Evolutionary conservation across 64 coral and sea anemone genomes (phyloP), one percentile per base, ranked within the genome.

Genomic region (Dendronephthya gigantea): DNA sequence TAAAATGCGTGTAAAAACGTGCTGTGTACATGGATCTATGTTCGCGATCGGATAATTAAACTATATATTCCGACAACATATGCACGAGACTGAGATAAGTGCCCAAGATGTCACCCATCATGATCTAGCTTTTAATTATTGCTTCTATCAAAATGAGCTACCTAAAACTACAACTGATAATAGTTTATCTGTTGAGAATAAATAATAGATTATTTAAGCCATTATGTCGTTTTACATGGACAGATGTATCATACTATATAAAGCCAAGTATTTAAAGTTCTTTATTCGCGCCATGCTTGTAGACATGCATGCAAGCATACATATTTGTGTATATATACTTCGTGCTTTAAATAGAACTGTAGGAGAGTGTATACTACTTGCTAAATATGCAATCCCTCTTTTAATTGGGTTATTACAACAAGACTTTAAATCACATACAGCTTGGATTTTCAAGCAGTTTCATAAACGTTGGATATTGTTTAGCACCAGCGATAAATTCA

Each of bases 371-470:
- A 45, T 45, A 45, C 41, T 45, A 45, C 41, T 45, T 45, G 41
- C 11, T 45, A 6, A 45, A 45, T n/a, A n/a, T n/a, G n/a, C 41
- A 45, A 45, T 45, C 41, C 41, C 41, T 6, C 17, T 62, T 23
- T 62, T n/a, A n/a, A n/a, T n/a, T n/a, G n/a, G n/a, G n/a, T n/a
- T n/a, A n/a, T n/a, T n/a, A n/a, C 11, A 45, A 45, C 41, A 45
- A 45, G 4, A 4, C 41, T 11, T 6, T 27, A 23, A 62, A 23
- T 62, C 55, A 62, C 55, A 62, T 62, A 27, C 55, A n/a, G 55
- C 55, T 79, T 79, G 72, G 72, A 36, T 39, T 79, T 79, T 79
- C 72, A 36, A 79, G 36, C 2, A 79, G 72, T 79, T 79, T 79
- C 72, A 79, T 79, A 79, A 79, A 79, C 15, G 72, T 39, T 0